Conservation (phyloP, 1,140 invertebrate species). For the Nasonia vitripennis region DNA sequence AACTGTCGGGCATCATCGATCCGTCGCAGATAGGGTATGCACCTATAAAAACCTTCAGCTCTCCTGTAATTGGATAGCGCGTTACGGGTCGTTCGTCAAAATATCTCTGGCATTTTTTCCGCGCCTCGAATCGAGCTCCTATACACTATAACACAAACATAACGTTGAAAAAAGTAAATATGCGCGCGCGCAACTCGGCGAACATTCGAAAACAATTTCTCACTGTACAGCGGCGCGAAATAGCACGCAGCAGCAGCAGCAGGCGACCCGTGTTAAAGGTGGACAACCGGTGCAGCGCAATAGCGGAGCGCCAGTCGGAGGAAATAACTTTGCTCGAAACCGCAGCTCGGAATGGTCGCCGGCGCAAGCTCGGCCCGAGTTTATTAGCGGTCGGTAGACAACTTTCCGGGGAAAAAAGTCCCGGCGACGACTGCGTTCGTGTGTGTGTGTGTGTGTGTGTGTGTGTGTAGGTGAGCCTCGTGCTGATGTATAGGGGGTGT, state of each 20-base stretch:
- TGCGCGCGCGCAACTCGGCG: no score
- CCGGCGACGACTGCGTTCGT: no score
- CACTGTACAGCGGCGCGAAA: no score
- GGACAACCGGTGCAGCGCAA: background rate
- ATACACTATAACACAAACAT: no score
- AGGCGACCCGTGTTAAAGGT: background rate
- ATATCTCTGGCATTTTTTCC: background rate
- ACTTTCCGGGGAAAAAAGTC: constrained; percentile 48
- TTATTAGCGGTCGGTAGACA: constrained; percentile 61
- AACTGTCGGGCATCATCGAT: no score
- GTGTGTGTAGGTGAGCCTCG: background rate
- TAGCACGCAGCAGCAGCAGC: no score
- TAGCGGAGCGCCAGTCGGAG: background rate
- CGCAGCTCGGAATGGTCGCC: background rate
- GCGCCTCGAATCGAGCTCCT: no score
- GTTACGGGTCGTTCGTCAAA: background rate
- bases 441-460: background rate
- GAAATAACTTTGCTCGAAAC: constrained; percentile 51
- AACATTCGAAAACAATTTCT: no score
- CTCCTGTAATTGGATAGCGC: constrained; percentile 34
- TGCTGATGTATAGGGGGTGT: background rate
- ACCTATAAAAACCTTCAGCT: no score
- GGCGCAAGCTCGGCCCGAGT: constrained; percentile 51
- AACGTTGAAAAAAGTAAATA: no score
- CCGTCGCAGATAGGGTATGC: no score